Conservation (phyloP, 2,888 invertebrate species). For the Trachelus stipa region DNA sequence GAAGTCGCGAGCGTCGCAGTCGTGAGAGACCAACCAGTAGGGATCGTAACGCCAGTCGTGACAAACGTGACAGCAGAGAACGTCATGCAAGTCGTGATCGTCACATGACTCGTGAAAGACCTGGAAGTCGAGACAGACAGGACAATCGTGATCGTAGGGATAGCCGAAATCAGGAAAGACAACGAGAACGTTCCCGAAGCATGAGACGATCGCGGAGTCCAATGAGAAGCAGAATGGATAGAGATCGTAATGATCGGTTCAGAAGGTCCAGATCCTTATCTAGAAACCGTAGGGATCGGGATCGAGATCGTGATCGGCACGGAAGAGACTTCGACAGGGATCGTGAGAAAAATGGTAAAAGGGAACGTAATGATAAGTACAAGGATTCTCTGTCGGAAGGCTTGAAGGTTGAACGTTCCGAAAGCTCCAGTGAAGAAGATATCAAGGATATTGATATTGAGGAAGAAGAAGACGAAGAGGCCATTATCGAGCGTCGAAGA, state of each 20-base stretch:
- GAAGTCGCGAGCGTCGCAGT: slow-evolving; percentile 40
- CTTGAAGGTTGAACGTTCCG: slow-evolving; percentile 74
- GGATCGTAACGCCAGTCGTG: slow-evolving; percentile 30
- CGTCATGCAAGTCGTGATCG: slow-evolving; percentile 55
- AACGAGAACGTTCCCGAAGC: slow-evolving; percentile 56
- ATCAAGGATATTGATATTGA: slow-evolving; percentile 78
- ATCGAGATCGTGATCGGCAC: slow-evolving; percentile 59
- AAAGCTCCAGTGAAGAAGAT: slow-evolving; percentile 79
- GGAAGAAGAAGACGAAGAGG: slow-evolving; percentile 93
- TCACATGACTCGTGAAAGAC: slow-evolving; percentile 54
- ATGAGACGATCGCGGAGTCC: slow-evolving; percentile 60
- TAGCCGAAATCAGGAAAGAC: slow-evolving; percentile 54
- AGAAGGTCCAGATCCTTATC: slow-evolving; percentile 55
- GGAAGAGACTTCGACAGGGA: slow-evolving; percentile 63
- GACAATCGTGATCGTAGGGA: slow-evolving; percentile 60
- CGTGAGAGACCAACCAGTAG: slow-evolving; percentile 36
- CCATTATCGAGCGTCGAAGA: slow-evolving; percentile 88
- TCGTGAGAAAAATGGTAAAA: slow-evolving; percentile 62
- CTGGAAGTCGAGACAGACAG: slow-evolving; percentile 62
- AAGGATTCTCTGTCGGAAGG: slow-evolving; percentile 85
- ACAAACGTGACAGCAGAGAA: slow-evolving; percentile 49
- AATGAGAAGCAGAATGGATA: slow-evolving; percentile 50
- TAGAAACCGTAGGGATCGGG: slow-evolving; percentile 41
- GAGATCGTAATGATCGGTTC: slow-evolving; percentile 54
- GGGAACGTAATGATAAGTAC: slow-evolving; percentile 70